Conservation (phyloP, 2,888 invertebrate genomes). For the Andricus curvator region DNA sequence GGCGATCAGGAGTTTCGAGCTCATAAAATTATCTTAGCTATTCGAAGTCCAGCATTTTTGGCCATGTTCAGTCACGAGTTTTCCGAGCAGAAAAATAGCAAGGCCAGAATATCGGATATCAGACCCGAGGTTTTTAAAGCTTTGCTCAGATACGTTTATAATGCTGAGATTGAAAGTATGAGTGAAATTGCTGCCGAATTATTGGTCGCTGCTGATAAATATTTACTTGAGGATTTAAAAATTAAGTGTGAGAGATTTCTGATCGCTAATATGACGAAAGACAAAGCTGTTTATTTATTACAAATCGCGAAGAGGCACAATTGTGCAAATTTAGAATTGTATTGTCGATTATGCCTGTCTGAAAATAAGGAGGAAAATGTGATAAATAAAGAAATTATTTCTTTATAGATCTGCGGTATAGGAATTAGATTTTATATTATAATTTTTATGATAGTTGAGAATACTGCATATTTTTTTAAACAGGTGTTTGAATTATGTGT, state of each 20-base stretch:
- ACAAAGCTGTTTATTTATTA: neutral
- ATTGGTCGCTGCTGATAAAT: conserved; percentile 16
- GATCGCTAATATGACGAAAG: neutral
- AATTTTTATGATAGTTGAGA: neutral
- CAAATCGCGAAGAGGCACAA: conserved; percentile 1
- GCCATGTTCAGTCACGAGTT: conserved; percentile 43
- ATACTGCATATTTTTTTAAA: neutral
- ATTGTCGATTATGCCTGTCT: conserved; percentile 1
- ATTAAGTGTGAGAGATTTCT: conserved; percentile 6
- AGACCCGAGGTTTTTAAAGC: conserved; percentile 37
- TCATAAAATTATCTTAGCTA: conserved; percentile 35
- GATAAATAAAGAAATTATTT: neutral
- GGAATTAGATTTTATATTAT: neutral
- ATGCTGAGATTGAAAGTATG: conserved; percentile 36
- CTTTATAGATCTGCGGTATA: neutral
- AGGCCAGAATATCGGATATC: conserved; percentile 39
- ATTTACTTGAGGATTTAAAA: conserved; percentile 15
- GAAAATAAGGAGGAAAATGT: neutral
- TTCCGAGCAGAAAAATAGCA: conserved; percentile 11
- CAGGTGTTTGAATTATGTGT: neutral
- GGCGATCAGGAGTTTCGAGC: conserved; percentile 12
- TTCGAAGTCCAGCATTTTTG: conserved; percentile 44
- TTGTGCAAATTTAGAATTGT: conserved; percentile 15
- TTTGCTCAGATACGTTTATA: conserved; percentile 44
- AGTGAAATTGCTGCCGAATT: conserved; percentile 21